Conservation (phyloP, 1,140 invertebrate species). For the Lutraria rhynchaena region DNA sequence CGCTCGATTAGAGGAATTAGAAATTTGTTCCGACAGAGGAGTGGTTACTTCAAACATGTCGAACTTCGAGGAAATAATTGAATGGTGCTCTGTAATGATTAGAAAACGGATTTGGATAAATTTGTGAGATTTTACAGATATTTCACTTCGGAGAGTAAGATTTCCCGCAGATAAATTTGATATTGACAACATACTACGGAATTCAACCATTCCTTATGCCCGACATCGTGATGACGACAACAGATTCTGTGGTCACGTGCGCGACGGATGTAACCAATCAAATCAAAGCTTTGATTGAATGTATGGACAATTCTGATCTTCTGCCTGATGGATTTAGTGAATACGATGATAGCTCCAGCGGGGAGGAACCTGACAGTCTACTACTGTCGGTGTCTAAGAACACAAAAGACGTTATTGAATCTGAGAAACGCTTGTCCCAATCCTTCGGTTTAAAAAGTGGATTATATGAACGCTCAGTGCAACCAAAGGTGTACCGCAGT, state of each 20-base stretch:
- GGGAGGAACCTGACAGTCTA: background rate
- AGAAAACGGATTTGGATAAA: too few relatives aligned
- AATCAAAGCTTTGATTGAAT: conserved; percentile 10
- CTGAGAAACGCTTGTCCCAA: conserved; percentile 7
- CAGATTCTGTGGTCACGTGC: conserved; percentile 22
- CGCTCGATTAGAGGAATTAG: too few relatives aligned
- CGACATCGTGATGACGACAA: conserved; percentile 13
- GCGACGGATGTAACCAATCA: conserved; percentile 35
- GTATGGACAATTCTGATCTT: conserved; percentile 14
- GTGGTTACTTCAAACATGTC: too few relatives aligned
- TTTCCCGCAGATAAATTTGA: too few relatives aligned
- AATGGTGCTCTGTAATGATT: too few relatives aligned
- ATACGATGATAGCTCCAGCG: conserved; percentile 7
- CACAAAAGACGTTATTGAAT: background rate
- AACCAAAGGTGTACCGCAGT: background rate
- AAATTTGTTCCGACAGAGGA: too few relatives aligned
- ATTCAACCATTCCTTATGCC: conserved; percentile 21
- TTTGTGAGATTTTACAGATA: too few relatives aligned
- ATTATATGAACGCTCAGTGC: conserved; percentile 10
- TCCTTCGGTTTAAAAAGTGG: conserved; percentile 12
- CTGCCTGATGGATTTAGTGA: conserved; percentile 49
- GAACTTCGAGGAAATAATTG: too few relatives aligned
- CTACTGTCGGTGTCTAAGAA: conserved; percentile 3
- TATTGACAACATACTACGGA: too few relatives aligned
- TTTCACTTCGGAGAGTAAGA: too few relatives aligned